Evolutionary conservation across 2,113 vertebrate species (phyloP).

Genomic region (Thymallus thymallus): DNA sequence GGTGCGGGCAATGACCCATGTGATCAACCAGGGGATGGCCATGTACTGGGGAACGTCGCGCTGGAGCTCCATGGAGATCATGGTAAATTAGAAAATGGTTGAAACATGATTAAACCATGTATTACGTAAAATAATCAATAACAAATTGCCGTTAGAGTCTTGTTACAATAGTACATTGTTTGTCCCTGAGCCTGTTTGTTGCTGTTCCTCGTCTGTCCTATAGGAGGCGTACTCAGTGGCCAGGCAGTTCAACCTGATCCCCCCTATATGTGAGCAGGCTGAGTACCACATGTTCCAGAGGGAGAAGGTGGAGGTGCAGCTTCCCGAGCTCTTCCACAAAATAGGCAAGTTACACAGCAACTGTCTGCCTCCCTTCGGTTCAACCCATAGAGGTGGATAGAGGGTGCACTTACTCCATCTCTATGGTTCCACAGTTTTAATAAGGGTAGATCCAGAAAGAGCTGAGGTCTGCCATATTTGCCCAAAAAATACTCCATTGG

Average conservation of each 20-base stretch:
- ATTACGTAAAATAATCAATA: too few relatives aligned
- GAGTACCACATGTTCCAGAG: slow-evolving; percentile 95
- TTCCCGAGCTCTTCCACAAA: slow-evolving; percentile 90
- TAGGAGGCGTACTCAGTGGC: slow-evolving; percentile 90
- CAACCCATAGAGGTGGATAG: too few relatives aligned
- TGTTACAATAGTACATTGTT: not conserved
- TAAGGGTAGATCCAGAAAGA: too few relatives aligned
- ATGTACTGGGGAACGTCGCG: slow-evolving; percentile 86
- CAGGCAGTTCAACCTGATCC: slow-evolving; percentile 89
- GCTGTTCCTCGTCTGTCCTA: slow-evolving; percentile 8
- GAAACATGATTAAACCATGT: too few relatives aligned
- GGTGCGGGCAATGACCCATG: slow-evolving; percentile 83
- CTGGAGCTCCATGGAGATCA: slow-evolving; percentile 84
- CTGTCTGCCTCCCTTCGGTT: not conserved
- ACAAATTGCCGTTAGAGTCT: not conserved
- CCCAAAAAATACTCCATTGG: too few relatives aligned
- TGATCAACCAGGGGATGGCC: slow-evolving; percentile 84
- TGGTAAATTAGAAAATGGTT: slow-evolving; percentile 66
- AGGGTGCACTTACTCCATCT: too few relatives aligned
- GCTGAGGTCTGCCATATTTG: too few relatives aligned
- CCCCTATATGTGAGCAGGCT: slow-evolving; percentile 88
- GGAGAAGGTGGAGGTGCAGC: slow-evolving; percentile 92
- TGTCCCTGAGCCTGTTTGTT: not conserved
- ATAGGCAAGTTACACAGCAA: slow-evolving; percentile 71
- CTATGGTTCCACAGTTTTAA: too few relatives aligned